Percentiles rank a stretch among this genome's conserved stretches.
Conservation (phyloP, 2,797 vertebrate genomes). For the Labroides dimidiatus region DNA sequence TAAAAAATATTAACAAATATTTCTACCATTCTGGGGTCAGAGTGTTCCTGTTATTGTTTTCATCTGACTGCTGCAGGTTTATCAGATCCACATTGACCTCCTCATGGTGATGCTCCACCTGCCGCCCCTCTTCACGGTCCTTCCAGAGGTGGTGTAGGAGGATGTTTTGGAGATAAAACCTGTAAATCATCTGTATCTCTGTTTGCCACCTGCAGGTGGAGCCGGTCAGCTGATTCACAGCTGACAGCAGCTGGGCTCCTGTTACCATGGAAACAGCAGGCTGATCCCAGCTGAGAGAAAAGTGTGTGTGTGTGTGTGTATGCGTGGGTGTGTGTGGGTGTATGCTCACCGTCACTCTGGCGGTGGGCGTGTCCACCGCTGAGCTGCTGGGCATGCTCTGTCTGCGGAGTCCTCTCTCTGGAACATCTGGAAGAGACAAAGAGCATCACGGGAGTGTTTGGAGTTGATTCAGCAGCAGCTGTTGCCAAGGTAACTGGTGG, state of each 20-base stretch:
- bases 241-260: slow-evolving; percentile 75
- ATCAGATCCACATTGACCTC: no score
- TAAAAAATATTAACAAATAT: no score
- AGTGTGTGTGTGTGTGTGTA: slow-evolving; percentile 27
- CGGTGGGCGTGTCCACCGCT: slow-evolving; percentile 46
- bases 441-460: slow-evolving; percentile 44
- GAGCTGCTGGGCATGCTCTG: slow-evolving; percentile 63
- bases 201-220: slow-evolving; percentile 29
- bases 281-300: slow-evolving; percentile 51
- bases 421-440: slow-evolving; percentile 51
- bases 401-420: slow-evolving; percentile 29
- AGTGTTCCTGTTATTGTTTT: no score
- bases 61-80: no score
- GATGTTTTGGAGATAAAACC: not conserved
- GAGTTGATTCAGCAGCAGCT: slow-evolving; percentile 1
- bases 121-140: no score
- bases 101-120: no score
- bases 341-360: slow-evolving; percentile 59
- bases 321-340: slow-evolving; percentile 19
- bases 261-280: slow-evolving; percentile 91
- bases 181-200: not conserved
- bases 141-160: no score
- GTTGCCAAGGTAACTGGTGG: slow-evolving; percentile 19
- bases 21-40: no score
- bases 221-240: slow-evolving; percentile 22